Evolutionary conservation across 37 sponge, comb jelly and placozoan species (phyloP), one percentile per base, ranked within the genome.

Genomic region (Aplysina aerophoba): DNA sequence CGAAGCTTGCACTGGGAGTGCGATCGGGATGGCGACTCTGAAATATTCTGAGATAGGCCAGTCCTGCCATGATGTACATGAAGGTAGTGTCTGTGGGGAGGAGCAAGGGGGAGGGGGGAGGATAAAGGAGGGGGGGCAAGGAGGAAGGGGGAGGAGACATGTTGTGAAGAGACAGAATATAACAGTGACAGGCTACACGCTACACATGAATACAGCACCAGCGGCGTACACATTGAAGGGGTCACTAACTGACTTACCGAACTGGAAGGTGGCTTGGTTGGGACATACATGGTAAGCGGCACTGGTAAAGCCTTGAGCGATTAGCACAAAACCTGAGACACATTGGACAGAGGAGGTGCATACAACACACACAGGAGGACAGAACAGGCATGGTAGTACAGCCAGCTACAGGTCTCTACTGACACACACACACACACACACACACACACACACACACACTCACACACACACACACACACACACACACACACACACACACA

Each of bases 281-380:
- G 97, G 97, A 63, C 97, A 97, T 79, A 97, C 88, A 87, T 97
- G 97, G 75, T 97, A 97, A 60, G 93, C 88, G 28, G 88, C 88
- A 64, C 96, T 95, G 87, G 90, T 88, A 55, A 90, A 63, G 0
- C 96, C 96, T 28, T 95, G 91, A 50, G 89, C 31, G 5, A 92
- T 65, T 34, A 95, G 64, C 6, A 85, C 88, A 36, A 95, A 30
- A 24, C 80, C 92, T 92, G 73, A 24, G 58, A 8, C 34, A 25
- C 24, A 15, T 27, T 15, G 13, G 40, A 17, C 20, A 35, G 12
- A 22, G 35, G 31, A 8, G 38, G 15, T 77, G 14, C 22, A 61
- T 16, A 62, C 35, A 41, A 57, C 14, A n/a, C 13, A n/a, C 15
- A 60, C 6, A 57, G 83, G 25, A 60, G 21, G 27, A 82, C 65